Base-by-base conservation (phyloP, 2,888 invertebrate genomes). In the Epinotia nisella region DNA sequence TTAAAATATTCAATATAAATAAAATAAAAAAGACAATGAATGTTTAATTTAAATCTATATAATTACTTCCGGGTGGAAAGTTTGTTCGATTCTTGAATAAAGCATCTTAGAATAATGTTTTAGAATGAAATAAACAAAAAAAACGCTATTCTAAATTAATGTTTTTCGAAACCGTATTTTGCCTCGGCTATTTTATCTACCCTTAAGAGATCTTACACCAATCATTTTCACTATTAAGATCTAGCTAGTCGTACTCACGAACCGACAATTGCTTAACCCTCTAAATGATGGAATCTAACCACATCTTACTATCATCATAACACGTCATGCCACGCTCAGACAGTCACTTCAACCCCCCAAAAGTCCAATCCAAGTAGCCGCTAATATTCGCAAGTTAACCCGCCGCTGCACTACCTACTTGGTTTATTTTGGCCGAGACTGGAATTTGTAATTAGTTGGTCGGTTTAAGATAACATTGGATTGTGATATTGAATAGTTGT, bases 401-500 rank as follows among this genome's bases (percentile, higher is more conserved):
- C 75, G 66, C 53, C 41, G 9, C 19, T 67, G 55, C 53, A 77
- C 73, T 78, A 76, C 73, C 73, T 78, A 76, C 73, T 78, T 77
- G 77, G 78, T 79, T 78, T 75, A 77, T 78, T 78, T 78, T 67
- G 75, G 64, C 67, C 77, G 77, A 78, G 78, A 76, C 78, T 79
- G 80, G 80, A 82, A 83, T 83, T 80, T 81, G 72, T 79, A 78
- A 78, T 79, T 77, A 70, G 75, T 74, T 68, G 53, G 60, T 3
- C 53, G 39, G 58, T 64, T 58, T 56, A 56, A 49, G 61, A 73
- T 62, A 56, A 59, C 39, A 51, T 64, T 10, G 35, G n/a, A 5
- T 58, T 56, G 24, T 53, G 35, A 53, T n/a, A 53, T 64, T 64
- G 65, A 53, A 55, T 19, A 9, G 65, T 65, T 51, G 1, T 1